A percentile compares a stretch with the other conserved stretches of the same genome.
These are phyloP conservation scores for Nothobranchius kuhntae DNA, from an alignment of 2,113 vertebrate species.

Conservation along the genomic window DNA sequence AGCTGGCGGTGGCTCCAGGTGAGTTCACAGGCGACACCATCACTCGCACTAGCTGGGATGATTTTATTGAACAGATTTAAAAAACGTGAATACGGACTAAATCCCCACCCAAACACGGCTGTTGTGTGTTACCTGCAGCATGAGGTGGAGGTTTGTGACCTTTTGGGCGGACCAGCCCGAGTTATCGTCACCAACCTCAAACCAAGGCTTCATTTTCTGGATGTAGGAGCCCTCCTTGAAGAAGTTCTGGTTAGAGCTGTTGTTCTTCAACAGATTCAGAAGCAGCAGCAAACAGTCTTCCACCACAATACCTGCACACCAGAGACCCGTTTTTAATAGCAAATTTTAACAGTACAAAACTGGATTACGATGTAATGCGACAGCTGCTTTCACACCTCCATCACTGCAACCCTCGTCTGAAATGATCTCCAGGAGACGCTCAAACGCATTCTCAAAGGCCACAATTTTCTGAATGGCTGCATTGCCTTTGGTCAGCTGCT, in stretches of 20 bases:
- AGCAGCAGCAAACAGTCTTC: slow-evolving; percentile 96
- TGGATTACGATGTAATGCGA: background rate
- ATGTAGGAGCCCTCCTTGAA: slow-evolving; percentile 99
- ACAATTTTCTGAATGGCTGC: slow-evolving; percentile 99
- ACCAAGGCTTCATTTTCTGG: slow-evolving; percentile 98
- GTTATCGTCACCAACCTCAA: slow-evolving; percentile 96
- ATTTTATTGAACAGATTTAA: background rate
- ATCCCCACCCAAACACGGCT: background rate
- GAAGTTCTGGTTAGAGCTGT: slow-evolving; percentile 99
- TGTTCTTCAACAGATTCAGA: slow-evolving; percentile 94
- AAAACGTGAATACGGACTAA: background rate
- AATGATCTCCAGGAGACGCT: slow-evolving; percentile 94
- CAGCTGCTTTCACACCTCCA: slow-evolving; percentile 83
- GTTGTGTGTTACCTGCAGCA: slow-evolving; percentile 88
- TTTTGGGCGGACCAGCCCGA: slow-evolving; percentile 98
- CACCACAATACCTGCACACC: slow-evolving; percentile 90
- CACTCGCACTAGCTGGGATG: slow-evolving; percentile 88
- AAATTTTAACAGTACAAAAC: no score
- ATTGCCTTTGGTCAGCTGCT: slow-evolving; percentile 95
- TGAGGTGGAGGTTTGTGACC: slow-evolving; percentile 96
- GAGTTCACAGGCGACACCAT: slow-evolving; percentile 95
- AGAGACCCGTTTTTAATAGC: background rate
- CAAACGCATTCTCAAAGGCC: slow-evolving; percentile 98
- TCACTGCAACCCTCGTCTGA: slow-evolving; percentile 96
- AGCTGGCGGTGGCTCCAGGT: slow-evolving; percentile 92